Conservation (phyloP, 2,113 vertebrate genomes). For the Pandion haliaetus region DNA sequence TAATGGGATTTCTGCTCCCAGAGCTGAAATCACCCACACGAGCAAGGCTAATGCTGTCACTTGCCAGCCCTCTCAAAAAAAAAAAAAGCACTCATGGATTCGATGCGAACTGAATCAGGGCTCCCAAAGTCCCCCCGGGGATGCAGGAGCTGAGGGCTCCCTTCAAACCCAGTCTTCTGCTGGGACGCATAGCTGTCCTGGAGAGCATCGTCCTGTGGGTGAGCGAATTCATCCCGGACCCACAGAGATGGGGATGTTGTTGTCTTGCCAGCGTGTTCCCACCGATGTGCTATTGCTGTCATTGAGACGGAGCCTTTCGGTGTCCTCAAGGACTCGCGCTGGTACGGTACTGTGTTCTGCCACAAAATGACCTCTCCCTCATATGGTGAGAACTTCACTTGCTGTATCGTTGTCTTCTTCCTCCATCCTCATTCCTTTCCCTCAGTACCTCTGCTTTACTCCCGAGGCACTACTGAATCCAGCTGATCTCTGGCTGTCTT, state of each 20-base stretch:
- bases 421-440: not conserved
- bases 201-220: not conserved
- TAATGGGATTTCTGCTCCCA: slow-evolving; percentile 4
- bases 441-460: not conserved
- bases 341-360: not conserved
- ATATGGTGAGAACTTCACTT: not conserved
- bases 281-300: not conserved
- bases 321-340: not conserved
- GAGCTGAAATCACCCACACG: slow-evolving; percentile 2
- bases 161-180: not conserved
- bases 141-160: not conserved
- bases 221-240: fast-evolving
- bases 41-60: not conserved
- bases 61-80: not conserved
- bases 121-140: not conserved
- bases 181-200: not conserved
- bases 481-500: not conserved
- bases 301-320: not conserved
- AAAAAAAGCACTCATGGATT: not conserved
- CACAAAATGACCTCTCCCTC: not conserved
- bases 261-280: not conserved
- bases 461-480: not conserved
- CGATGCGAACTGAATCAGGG: not conserved
- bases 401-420: not conserved
- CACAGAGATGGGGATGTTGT: not conserved